Percentiles rank a stretch among this genome's conserved stretches.
Conservation (phyloP, 1,140 invertebrate genomes). For the Drosophila bipectinata region DNA sequence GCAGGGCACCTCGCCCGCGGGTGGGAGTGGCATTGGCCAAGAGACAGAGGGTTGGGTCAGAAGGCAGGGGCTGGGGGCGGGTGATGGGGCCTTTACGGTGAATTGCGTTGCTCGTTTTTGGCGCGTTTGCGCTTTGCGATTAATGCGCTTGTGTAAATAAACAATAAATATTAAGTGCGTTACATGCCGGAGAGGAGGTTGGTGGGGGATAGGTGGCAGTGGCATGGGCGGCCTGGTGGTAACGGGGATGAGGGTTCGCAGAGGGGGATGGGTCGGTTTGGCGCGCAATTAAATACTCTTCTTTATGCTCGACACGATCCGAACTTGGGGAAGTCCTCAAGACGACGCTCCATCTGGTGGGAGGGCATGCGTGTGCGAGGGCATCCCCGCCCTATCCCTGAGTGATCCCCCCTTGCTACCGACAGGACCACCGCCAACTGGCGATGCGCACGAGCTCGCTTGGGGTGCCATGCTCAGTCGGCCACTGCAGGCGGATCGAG, state of each 20-base stretch:
- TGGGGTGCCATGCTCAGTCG: slow-evolving; percentile 15
- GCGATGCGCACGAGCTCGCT: slow-evolving; percentile 54
- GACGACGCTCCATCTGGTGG: slow-evolving; percentile 15
- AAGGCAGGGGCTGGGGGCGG: neutral
- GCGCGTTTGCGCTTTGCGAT: slow-evolving; percentile 78
- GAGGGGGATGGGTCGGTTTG: slow-evolving; percentile 21
- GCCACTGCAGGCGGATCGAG: slow-evolving; percentile 14
- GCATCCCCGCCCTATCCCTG: too few relatives aligned
- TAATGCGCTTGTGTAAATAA: slow-evolving; percentile 82
- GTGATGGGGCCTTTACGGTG: slow-evolving; percentile 50
- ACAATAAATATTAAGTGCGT: slow-evolving; percentile 81
- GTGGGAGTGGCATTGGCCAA: slow-evolving; percentile 20
- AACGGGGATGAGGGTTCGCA: too few relatives aligned
- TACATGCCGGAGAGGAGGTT: slow-evolving; percentile 60
- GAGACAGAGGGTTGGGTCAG: slow-evolving; percentile 2
- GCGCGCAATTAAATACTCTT: slow-evolving; percentile 66
- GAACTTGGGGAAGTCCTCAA: slow-evolving; percentile 15
- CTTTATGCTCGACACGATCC: slow-evolving; percentile 66
- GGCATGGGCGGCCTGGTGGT: neutral
- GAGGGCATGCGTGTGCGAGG: slow-evolving; percentile 48
- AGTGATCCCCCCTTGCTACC: neutral
- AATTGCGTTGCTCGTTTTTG: slow-evolving; percentile 75
- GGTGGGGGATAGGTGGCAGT: neutral
- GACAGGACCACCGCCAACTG: neutral
- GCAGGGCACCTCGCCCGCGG: neutral